Conservation (phyloP, 2,888 invertebrate species). For the Tenthredo distinguenda region DNA sequence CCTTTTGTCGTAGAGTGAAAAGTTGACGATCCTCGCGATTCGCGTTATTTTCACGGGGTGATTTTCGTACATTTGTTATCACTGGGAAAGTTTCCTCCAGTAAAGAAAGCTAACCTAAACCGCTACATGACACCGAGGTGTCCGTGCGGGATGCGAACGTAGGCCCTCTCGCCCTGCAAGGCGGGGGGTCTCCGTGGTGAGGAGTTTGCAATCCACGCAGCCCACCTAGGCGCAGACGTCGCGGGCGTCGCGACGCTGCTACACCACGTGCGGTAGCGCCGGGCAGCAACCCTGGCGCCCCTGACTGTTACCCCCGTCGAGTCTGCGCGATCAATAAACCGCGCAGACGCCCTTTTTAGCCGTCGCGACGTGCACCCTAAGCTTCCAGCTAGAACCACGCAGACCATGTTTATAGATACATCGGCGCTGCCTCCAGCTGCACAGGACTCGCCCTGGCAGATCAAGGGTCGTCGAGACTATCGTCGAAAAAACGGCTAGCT, state of each 20-base stretch:
- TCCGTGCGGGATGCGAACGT: slow-evolving; percentile 46
- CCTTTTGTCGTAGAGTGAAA: background rate
- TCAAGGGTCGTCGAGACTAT: background rate
- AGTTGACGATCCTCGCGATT: slow-evolving; percentile 9
- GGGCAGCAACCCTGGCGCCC: slow-evolving; percentile 48
- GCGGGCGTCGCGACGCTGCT: slow-evolving; percentile 43
- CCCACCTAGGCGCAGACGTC: slow-evolving; percentile 44
- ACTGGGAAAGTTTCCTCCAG: background rate
- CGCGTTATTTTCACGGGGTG: slow-evolving; percentile 15
- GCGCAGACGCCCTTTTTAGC: slow-evolving; percentile 50
- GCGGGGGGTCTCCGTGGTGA: slow-evolving; percentile 41
- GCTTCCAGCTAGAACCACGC: slow-evolving; percentile 14
- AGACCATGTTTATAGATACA: slow-evolving; percentile 25
- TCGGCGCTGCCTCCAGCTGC: slow-evolving; percentile 1
- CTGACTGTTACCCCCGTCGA: slow-evolving; percentile 46
- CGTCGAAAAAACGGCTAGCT: background rate
- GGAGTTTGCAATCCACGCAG: slow-evolving; percentile 47
- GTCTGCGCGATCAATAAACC: slow-evolving; percentile 52
- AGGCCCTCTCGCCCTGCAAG: slow-evolving; percentile 56
- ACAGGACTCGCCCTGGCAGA: slow-evolving; percentile 27
- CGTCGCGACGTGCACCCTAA: slow-evolving; percentile 39
- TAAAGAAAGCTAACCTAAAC: slow-evolving; percentile 48
- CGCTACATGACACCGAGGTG: slow-evolving; percentile 49
- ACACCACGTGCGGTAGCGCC: slow-evolving; percentile 48
- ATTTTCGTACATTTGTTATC: background rate